Base-by-base conservation (phyloP, 1,140 invertebrate species). In the Neodiprion virginianus region DNA sequence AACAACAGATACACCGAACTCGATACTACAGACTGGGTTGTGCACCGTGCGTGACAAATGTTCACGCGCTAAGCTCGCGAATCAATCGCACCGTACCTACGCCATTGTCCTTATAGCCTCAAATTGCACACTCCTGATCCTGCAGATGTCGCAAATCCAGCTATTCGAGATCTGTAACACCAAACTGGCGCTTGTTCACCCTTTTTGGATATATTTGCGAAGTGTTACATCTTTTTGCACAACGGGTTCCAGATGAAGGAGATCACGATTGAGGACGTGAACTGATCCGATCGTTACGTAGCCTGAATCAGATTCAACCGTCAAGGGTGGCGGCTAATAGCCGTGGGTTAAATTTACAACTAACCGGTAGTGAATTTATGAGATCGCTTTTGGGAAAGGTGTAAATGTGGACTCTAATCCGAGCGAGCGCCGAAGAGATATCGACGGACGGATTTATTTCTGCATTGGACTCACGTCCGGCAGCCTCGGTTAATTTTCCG, bases 361-460 rank as follows among this genome's bases (percentile, higher is more conserved):
- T 74, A 82, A 73, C 65, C 53, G 48, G 67, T 67, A 77, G 73
- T 71, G 73, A 80, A 84, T 83, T 83, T 83, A 83, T 80, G 81
- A 83, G 78, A 80, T 53, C 77, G 53, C n/a, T 61, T 61, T 76
- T 77, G 75, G 72, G 75, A 75, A 79, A 84, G 81, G 82, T 83
- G 83, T 76, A 80, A 84, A 84, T 83, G 82, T 82, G 81, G 83
- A 83, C 81, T 83, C 82, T 83, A 83, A 84, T 83, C 82, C 82
- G 76, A 81, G 78, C 75, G 5, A 40, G 28, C 28, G 69, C 71
- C 76, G 80, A 82, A 82, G 83, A 84, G 79, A 81, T 81, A 84
- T 84, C 83, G 83, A 84, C 83, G 82, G 83, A 74, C 82, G 83
- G 81, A 84, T 84, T 84, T 84, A 84, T 84, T 81, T 82, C 77